phyloP scores from a whole-genome alignment of 1,140 invertebrate species.

The Scaptodrosophila lebanonensis region DNA sequence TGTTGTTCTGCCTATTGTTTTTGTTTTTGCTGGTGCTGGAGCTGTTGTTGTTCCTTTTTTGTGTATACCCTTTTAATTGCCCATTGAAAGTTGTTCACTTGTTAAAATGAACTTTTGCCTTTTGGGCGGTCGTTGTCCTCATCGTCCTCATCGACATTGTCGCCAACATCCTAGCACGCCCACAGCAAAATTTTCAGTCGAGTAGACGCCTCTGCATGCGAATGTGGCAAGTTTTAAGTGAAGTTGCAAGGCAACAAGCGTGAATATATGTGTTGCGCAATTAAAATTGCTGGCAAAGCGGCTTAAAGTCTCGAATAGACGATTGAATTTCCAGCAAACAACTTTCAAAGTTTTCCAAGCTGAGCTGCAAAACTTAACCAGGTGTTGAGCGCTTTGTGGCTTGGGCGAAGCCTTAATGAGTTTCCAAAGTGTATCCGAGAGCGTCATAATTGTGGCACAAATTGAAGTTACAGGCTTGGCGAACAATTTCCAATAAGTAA shows the following conservation, averaged over 20 bases:
- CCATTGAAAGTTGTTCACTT: slow-evolving; percentile 74
- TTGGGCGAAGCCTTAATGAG: slow-evolving; percentile 31
- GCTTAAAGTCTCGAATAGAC: slow-evolving; percentile 44
- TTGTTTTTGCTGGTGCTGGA: background rate
- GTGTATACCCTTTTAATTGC: slow-evolving; percentile 72
- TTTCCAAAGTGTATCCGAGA: too few species aligned
- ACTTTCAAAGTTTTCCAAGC: slow-evolving; percentile 18
- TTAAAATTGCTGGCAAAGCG: slow-evolving; percentile 43
- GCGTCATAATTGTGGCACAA: too few species aligned
- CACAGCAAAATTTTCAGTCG: slow-evolving; percentile 22
- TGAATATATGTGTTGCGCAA: slow-evolving; percentile 70
- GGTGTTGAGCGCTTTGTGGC: background rate
- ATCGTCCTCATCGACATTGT: background rate
- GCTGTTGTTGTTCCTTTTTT: slow-evolving; percentile 45
- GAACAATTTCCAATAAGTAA: too few species aligned
- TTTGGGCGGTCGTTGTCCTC: slow-evolving; percentile 21
- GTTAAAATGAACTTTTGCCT: slow-evolving; percentile 67
- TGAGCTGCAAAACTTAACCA: slow-evolving; percentile 20
- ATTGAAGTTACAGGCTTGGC: too few species aligned
- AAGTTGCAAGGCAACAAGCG: slow-evolving; percentile 62
- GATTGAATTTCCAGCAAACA: slow-evolving; percentile 45
- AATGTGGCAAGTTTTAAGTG: slow-evolving; percentile 4
- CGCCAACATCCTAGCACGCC: background rate
- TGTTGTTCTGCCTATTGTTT: background rate
- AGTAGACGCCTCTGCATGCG: too few species aligned